Conservation (phyloP, 2,113 vertebrate genomes). For the Podarcis cretensis region DNA sequence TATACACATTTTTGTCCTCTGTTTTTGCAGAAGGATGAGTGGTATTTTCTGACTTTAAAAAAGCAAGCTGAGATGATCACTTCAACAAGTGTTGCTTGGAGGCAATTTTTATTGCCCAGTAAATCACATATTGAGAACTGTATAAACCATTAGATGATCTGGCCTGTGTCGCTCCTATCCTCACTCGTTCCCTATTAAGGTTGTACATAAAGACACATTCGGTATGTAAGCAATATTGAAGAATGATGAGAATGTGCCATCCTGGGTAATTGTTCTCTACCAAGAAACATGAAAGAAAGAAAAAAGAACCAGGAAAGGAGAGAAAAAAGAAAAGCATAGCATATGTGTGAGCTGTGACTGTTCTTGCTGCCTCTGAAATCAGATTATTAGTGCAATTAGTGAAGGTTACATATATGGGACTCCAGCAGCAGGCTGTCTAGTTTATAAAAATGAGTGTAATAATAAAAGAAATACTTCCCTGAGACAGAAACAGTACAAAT, state of each 20-base stretch:
- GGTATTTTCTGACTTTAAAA: neutral
- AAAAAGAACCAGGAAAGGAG: neutral
- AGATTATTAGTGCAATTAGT: slow-evolving; percentile 6
- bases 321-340: neutral
- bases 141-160: neutral
- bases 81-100: neutral
- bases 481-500: neutral
- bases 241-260: neutral
- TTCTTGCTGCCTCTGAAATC: neutral
- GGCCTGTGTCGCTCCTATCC: neutral
- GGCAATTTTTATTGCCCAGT: neutral
- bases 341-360: neutral
- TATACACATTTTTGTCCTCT: too few species aligned
- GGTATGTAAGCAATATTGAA: neutral
- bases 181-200: neutral
- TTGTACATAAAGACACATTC: neutral
- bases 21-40: neutral
- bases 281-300: neutral
- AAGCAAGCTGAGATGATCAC: neutral
- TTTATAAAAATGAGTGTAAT: slow-evolving; percentile 19
- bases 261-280: neutral
- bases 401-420: neutral
- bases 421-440: neutral
- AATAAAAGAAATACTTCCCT: neutral
- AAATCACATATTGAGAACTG: neutral